Evolutionary conservation across 2,113 vertebrate genomes (phyloP), one percentile per base, ranked within the genome.

Genomic region (Gopherus flavomarginatus): DNA sequence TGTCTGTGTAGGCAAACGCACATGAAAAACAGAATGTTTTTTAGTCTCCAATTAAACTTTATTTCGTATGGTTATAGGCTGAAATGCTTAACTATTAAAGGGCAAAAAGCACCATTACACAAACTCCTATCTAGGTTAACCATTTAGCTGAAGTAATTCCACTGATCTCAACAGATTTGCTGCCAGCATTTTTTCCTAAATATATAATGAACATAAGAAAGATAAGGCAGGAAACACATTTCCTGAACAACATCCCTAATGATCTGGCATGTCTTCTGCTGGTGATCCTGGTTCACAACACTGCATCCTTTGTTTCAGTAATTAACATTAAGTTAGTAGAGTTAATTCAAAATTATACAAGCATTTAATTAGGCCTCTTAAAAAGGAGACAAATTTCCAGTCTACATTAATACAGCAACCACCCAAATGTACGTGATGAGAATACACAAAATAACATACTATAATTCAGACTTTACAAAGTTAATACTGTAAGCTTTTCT

Each of bases 401-500:
- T 52, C 81, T 22, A 35, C 50, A 80, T 16, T 47, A 47, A 78
- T 56, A 79, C 53, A 42, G 21, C 65, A 72, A 22, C 35, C 65
- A 72, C 65, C n/a, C 19, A 72, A 72, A 53, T 42, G 62, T 38
- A 27, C 24, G 65, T 19, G 49, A 52, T 27, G 35, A 11, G 24
- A 86, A n/a, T 42, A 16, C 69, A 75, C 49, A 75, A 86, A 42
- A 86, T 50, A 86, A 52, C 72, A 10, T 29, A 14, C 11, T 54
- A 88, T 22, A 80, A 88, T 77, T 22, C 93, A 77, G 83, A 77
- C 88, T 77, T 80, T 24, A 77, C 87, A 83, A 86, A 96, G 95
- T 89, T 85, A 96, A 57, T 54, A 35, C 81, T 81, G 53, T 35
- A 96, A 47, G 92, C 50, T 91, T 87, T 86, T 83, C 85, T 90